Base-by-base conservation (phyloP, 2,113 vertebrate species). In the Crotalus helleri region DNA sequence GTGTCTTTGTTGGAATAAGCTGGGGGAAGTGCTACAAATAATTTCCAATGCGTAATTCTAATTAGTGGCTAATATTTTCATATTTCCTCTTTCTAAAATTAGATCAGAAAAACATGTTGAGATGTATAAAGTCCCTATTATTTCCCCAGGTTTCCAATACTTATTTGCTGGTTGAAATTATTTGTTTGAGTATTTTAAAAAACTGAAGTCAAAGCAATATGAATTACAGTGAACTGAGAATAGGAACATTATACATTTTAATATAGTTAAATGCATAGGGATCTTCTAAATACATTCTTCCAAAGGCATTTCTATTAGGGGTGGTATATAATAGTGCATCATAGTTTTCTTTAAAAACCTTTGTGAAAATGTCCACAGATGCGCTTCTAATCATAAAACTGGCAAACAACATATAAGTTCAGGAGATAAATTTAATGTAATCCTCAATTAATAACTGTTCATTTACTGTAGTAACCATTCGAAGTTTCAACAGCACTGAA, bases 51-150 rank as follows among this genome's bases (percentile, higher is more conserved):
- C 95, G 93, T 95, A 97, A 97, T 94, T 97, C 96, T 97, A 98
- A 98, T 98, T 98, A 98, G 96, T 0, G 0, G 58, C 95, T 97
- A 92, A 97, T 97, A 92, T 96, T 98, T 97, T 97, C 96, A 96
- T 97, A 97, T 97, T 97, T 97, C 96, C 97, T 96, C 94, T 97
- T 97, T 97, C 97, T 98, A 96, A 98, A 98, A 98, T 98, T 97
- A 97, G 97, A 98, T 97, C 97, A 97, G 95, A 97, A 96, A 96
- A 94, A 94, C 92, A 95, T 90, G 91, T 96, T 96, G 95, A 97
- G 97, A 97, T 96, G 97, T 97, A 97, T 21, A 97, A 97, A 96
- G 92, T 54, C 29, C 91, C 92, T 96, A 95, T 97, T 97, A 97
- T 96, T 93, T 97, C 94, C 94, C 94, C 95, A 96, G 95, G 94